Base-by-base conservation (phyloP, 2,888 invertebrate genomes). In the Drepanosiphum platanoidis region DNA sequence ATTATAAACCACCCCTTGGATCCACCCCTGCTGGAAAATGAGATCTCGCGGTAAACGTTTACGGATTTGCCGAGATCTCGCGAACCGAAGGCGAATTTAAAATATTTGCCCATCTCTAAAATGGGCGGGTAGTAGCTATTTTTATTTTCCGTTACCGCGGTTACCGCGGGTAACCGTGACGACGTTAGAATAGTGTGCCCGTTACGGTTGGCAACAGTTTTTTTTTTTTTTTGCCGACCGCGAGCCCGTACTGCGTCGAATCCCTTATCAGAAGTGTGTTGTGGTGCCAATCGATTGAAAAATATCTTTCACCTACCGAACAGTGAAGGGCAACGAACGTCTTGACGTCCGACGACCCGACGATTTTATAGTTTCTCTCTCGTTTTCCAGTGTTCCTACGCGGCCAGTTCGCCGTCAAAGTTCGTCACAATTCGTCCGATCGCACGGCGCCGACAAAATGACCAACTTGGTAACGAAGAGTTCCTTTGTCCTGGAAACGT, bases 251-350 rank as follows among this genome's bases (percentile, higher is more conserved):
- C 66, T n/a, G n/a, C 46, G 34, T 52, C 1, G 32, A 18, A 0
- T 68, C 52, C n/a, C 46, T 68, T 80, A 80, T 80, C 79, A 68
- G 27, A 2, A 52, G 18, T 5, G 22, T 5, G 22, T 42, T 75
- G n/a, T 34, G 22, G 9, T 32, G 15, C 18, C 66, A 79, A 79
- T 79, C 79, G 68, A 79, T 79, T 66, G 2, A 18, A 68, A 70
- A 66, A 80, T 8, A 5, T 68, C 9, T 68, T 68, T 72, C 79
- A 52, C 79, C 79, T 68, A 70, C 11, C 18, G 1, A 34, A 42
- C 72, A 8, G 61, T 84, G 83, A 84, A 84, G 83, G 83, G 83
- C 83, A 83, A 83, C 36, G 8, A n/a, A n/a, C 13, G n/a, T n/a
- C n/a, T 3, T 1, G 11, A 27, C 7, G 61, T 61, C 1, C n/a